A percentile compares a stretch with the other conserved stretches of the same genome.
phyloP scores from a whole-genome alignment of 2,113 vertebrate genomes.

The Butastur rufipennis region DNA sequence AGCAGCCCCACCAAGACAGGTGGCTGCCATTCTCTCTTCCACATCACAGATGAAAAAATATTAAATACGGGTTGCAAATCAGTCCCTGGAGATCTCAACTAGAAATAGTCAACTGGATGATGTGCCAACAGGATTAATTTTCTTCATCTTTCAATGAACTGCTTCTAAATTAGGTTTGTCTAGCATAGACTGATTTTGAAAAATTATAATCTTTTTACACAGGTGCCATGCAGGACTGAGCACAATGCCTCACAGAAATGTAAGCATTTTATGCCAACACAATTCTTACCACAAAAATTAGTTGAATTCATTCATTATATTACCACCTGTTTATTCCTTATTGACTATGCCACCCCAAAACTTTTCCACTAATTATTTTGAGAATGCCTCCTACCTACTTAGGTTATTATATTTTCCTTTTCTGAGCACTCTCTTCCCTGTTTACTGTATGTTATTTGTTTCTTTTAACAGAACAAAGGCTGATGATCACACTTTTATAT shows the following conservation, averaged over 20 bases:
- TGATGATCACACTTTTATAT: background rate
- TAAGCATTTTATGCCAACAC: background rate
- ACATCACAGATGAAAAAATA: background rate
- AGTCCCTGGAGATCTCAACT: background rate
- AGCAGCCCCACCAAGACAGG: background rate
- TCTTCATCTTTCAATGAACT: background rate
- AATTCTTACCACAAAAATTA: background rate
- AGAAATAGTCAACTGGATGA: background rate
- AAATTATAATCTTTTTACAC: background rate
- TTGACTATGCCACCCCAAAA: background rate
- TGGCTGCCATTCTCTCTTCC: fast-evolving
- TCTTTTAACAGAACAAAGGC: background rate
- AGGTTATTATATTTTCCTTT: background rate
- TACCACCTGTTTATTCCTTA: background rate
- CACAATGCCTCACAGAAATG: background rate
- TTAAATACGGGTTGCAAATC: background rate
- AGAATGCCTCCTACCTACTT: background rate
- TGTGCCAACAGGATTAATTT: background rate
- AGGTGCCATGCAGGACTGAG: background rate
- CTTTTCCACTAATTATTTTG: background rate
- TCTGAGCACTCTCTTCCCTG: background rate
- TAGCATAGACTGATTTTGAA: background rate
- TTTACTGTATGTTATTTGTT: background rate
- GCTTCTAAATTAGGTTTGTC: background rate
- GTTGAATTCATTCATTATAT: background rate